Conservation (phyloP, 2,797 vertebrate genomes). For the Sebastes elongatus region DNA sequence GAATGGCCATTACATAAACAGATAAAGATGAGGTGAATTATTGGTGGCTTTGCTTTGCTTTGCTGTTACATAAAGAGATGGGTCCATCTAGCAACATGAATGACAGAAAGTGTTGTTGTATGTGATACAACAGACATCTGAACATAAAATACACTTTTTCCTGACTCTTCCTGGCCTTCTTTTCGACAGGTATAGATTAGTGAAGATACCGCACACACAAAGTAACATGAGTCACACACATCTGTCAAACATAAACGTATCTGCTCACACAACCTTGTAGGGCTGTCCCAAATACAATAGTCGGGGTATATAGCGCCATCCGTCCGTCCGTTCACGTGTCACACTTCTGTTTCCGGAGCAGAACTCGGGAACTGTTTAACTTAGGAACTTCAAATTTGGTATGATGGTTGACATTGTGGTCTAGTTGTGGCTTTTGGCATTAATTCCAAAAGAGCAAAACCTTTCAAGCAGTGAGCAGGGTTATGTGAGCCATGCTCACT, state of each 20-base stretch:
- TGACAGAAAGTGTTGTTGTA: slow-evolving; percentile 14
- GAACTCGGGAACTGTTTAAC: too few relatives aligned
- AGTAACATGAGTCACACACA: background rate
- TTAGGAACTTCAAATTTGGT: too few relatives aligned
- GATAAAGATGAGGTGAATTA: slow-evolving; percentile 80
- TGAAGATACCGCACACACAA: background rate
- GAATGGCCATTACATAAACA: slow-evolving; percentile 82
- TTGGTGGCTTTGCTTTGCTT: slow-evolving; percentile 71
- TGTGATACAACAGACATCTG: slow-evolving; percentile 23
- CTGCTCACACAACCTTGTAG: background rate
- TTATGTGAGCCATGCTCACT: too few relatives aligned
- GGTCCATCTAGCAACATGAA: slow-evolving; percentile 51
- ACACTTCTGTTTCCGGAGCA: too few relatives aligned
- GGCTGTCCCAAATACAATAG: too few relatives aligned
- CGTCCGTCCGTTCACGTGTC: too few relatives aligned
- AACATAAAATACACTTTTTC: slow-evolving; percentile 1
- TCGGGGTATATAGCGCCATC: too few relatives aligned
- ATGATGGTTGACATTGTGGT: too few relatives aligned
- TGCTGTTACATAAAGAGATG: slow-evolving; percentile 78
- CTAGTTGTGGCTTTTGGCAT: too few relatives aligned
- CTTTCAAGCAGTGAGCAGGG: too few relatives aligned
- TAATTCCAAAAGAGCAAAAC: too few relatives aligned
- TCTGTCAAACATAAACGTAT: background rate
- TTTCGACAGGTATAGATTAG: background rate
- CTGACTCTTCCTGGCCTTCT: background rate